phyloP scores from a whole-genome alignment of 2,888 invertebrate species.

The Melinaea menophilus region DNA sequence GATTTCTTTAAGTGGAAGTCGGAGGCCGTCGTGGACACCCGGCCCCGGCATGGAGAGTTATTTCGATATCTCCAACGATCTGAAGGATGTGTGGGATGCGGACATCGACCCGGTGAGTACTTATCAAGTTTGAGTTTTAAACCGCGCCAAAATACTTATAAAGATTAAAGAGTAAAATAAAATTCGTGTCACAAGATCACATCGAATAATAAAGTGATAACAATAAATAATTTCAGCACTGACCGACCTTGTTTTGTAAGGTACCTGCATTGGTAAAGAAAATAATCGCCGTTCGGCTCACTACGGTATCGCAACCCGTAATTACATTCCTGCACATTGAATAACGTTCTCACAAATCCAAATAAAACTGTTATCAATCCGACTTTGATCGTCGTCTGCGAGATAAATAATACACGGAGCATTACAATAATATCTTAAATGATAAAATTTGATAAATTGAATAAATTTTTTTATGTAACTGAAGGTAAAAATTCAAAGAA shows the following conservation, averaged over 20 bases:
- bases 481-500: background rate
- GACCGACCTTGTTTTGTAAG: conserved; percentile 49
- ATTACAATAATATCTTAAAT: conserved; percentile 11
- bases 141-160: conserved; percentile 26
- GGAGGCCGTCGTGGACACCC: conserved; percentile 58
- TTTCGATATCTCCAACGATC: conserved; percentile 85
- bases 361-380: conserved; percentile 22
- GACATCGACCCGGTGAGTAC: conserved; percentile 89
- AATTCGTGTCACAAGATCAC: conserved; percentile 25
- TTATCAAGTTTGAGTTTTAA: conserved; percentile 44
- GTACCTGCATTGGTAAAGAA: conserved; percentile 44
- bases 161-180: conserved; percentile 7
- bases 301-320: conserved; percentile 27
- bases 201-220: conserved; percentile 36
- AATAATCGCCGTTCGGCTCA: conserved; percentile 42
- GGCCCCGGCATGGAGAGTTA: conserved; percentile 83
- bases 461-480: background rate
- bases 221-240: conserved; percentile 33
- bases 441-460: background rate
- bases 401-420: conserved; percentile 14
- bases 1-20: conserved; percentile 52
- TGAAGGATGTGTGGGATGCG: conserved; percentile 89
- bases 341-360: conserved; percentile 13
- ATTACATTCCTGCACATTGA: conserved; percentile 27
- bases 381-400: conserved; percentile 21